Evolutionary conservation across 2,888 invertebrate species (phyloP), one percentile per base, ranked within the genome.

Genomic region (Tillus elongatus): DNA sequence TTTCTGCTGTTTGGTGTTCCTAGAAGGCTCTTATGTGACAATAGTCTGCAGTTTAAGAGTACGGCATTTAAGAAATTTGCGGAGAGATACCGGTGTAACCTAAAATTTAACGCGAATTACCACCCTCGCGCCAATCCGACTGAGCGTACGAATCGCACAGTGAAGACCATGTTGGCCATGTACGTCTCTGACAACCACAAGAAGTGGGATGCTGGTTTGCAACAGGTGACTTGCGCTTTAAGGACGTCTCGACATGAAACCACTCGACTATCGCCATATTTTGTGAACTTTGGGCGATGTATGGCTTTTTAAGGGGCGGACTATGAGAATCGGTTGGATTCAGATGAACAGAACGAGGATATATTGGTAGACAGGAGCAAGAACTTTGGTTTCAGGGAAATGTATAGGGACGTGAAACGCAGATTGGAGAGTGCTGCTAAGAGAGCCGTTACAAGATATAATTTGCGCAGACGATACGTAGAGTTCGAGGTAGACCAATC

Each of bases 121-220:
- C 41, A 49, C n/a, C 47, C 53, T 0, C 55, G 58, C 27, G 49
- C 46, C 3, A 58, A 61, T 36, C 53, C 55, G 0, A 52, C 51
- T 0, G 57, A 60, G 37, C 11, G 56, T 2, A 43, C 49, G 0
- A 58, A 56, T 31, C 34, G 52, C 10, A 51, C 52, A 0, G 13
- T 58, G 3, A 55, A 56, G 36, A 52, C 53, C 0, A 54, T 59
- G 50, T 43, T 59, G 2, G 19, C 48, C 1, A 35, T 53, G 3
- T 57, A 47, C 31, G n/a, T 56, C 1, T 31, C 16, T 0, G 41
- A 44, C 1, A n/a, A n/a, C n/a, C n/a, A n/a, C n/a, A n/a, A n/a
- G n/a, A n/a, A n/a, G n/a, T n/a, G n/a, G n/a, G n/a, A 50, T 41
- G 13, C 32, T 11, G 29, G 44, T 32, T 37, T 51, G 10, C 14